A percentile compares a stretch with the other conserved stretches of the same genome.
phyloP scores from a whole-genome alignment of 2,888 invertebrate species.

The Darwinula stevensoni region DNA sequence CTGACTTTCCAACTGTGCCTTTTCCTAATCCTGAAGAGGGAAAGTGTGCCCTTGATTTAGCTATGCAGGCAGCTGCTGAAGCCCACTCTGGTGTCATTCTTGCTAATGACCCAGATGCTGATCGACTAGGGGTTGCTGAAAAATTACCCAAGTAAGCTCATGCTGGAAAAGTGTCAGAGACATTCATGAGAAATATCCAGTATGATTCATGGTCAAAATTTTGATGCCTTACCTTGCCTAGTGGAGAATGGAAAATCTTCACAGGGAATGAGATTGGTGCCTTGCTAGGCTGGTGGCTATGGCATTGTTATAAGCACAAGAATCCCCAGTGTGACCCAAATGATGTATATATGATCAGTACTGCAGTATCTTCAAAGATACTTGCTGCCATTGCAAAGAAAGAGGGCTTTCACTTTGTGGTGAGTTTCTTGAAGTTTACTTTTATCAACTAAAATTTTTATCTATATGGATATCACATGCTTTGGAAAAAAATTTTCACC shows the following conservation, averaged over 20 bases:
- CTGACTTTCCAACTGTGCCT: slow-evolving; percentile 84
- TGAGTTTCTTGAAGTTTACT: slow-evolving; percentile 12
- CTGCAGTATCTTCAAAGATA: slow-evolving; percentile 90
- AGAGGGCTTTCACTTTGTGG: slow-evolving; percentile 40
- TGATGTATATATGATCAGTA: slow-evolving; percentile 55
- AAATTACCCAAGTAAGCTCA: slow-evolving; percentile 27
- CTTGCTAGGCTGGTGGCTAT: slow-evolving; percentile 75
- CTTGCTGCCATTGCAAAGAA: slow-evolving; percentile 42
- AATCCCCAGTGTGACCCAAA: slow-evolving; percentile 18
- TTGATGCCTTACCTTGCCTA: slow-evolving; percentile 11
- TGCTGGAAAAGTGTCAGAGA: neutral
- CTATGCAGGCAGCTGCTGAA: slow-evolving; percentile 42
- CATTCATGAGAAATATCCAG: no score
- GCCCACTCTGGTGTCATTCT: slow-evolving; percentile 40
- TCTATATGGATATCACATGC: no score
- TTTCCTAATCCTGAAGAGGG: slow-evolving; percentile 98
- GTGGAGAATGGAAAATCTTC: slow-evolving; percentile 57
- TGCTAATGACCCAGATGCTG: slow-evolving; percentile 96
- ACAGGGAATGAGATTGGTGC: slow-evolving; percentile 86
- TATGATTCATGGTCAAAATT: slow-evolving; percentile 3
- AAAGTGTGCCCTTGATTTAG: slow-evolving; percentile 38
- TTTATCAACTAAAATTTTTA: neutral
- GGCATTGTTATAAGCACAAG: slow-evolving; percentile 24
- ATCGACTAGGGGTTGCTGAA: slow-evolving; percentile 76
- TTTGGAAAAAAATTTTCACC: no score